Evolutionary conservation across 2,797 vertebrate species (phyloP), one percentile per base, ranked within the genome.

Genomic region (Sebastes iracundus): DNA sequence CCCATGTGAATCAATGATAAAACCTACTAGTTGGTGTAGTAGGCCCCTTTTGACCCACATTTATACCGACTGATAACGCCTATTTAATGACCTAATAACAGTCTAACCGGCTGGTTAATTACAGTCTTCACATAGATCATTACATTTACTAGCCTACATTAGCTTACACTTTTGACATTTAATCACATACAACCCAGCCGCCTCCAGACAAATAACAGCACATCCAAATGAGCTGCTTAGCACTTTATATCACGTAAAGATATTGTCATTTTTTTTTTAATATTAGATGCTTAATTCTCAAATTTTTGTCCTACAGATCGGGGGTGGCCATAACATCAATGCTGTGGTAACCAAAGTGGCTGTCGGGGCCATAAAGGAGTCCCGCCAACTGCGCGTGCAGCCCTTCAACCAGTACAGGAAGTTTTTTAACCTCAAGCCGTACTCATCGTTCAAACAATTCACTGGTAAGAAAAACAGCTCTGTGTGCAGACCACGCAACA

Each of bases 371-470:
- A 99, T 99, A 79, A 88, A 95, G 79, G 97, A 99, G 52, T 97
- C 97, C 0, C 95, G 98, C 8, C 86, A 95, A 55, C 93, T 98
- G 81, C 94, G 97, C 30, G 10, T 99, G 0, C 98, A 97, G 85
- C 87, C 98, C 0, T 99, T 99, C 78, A 99, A 99, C 0, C 95
- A 99, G 82, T 99, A 99, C 82, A 96, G 98, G 82, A 99, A 98
- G 87, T 94, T 96, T 52, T 99, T 99, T 70, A 94, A 96, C 87
- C 91, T 99, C 63, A 94, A 93, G 80, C 97, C 98, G 0, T 99
- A 98, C 87, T 82, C 81, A 0, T 98, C 98, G 0, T 99, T 99
- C 87, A 93, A 89, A 82, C 94, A 99, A 25, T 96, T 99, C 42
- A 96, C 96, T 83, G 98, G 98, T 99, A 91, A 90, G 79, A 42